A percentile compares a stretch with the other conserved stretches of the same genome.
phyloP scores from a whole-genome alignment of 2,797 vertebrate species.

The Neosilurus hyrtlii region DNA sequence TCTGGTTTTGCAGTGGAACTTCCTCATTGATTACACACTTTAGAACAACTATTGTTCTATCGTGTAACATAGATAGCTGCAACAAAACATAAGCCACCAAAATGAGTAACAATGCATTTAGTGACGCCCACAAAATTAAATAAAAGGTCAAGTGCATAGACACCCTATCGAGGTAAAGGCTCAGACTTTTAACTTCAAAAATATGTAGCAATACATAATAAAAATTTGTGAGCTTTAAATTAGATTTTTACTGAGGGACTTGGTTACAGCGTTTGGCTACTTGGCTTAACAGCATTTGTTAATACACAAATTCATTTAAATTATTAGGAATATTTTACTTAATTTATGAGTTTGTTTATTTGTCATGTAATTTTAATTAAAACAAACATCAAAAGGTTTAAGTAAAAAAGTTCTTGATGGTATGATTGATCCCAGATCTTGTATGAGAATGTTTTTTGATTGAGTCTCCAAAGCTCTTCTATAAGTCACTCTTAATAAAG shows the following conservation, averaged over 20 bases:
- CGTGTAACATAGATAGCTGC: background rate
- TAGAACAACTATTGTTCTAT: background rate
- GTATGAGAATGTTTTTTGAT: background rate
- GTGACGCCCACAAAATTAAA: background rate
- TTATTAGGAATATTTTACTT: background rate
- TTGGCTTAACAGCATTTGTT: no score
- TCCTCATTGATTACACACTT: background rate
- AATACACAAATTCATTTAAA: no score
- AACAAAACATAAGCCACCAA: background rate
- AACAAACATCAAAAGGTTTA: no score
- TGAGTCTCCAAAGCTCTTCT: background rate
- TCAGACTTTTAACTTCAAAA: no score
- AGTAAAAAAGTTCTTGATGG: background rate
- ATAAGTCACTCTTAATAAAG: background rate
- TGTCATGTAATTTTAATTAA: background rate
- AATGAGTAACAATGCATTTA: background rate
- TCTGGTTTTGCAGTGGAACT: background rate
- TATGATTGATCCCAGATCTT: background rate
- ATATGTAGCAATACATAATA: no score
- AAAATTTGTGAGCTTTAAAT: no score
- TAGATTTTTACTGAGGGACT: no score
- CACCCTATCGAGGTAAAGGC: background rate
- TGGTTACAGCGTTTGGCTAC: no score
- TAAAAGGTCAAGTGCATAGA: background rate
- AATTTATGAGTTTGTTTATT: background rate